Percentiles rank a stretch among this genome's conserved stretches.
These are phyloP conservation scores for Caenorhabditis tropicalis DNA, from an alignment of 1,140 invertebrate species.

Conservation along the genomic window DNA sequence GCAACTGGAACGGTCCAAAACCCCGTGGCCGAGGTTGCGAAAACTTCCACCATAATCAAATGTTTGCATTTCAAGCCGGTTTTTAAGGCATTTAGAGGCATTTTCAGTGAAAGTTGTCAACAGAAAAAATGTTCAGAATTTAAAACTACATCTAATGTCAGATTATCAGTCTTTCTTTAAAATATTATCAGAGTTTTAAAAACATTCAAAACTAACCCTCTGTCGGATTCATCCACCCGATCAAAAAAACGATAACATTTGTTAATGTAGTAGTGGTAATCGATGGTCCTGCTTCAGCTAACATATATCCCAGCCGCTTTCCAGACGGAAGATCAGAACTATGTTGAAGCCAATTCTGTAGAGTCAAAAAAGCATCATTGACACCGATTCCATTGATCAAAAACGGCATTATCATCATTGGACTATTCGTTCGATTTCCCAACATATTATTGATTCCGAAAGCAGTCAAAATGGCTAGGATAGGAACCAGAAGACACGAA, in stretches of 20 bases:
- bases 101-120: too few relatives aligned
- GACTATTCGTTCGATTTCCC: conserved; percentile 62
- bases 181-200: too few relatives aligned
- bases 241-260: conserved; percentile 92
- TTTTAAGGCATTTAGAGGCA: too few relatives aligned
- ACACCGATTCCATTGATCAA: conserved; percentile 66
- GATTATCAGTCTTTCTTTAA: too few relatives aligned
- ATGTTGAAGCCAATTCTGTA: conserved; percentile 66
- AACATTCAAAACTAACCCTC: too few relatives aligned
- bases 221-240: conserved; percentile 91
- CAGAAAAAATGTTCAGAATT: too few relatives aligned
- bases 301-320: conserved; percentile 62
- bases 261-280: conserved; percentile 98
- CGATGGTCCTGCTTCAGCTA: conserved; percentile 87
- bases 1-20: too few relatives aligned
- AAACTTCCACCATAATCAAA: too few relatives aligned
- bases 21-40: too few relatives aligned
- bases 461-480: conserved; percentile 64
- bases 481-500: conserved; percentile 60
- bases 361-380: conserved; percentile 68
- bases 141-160: too few relatives aligned
- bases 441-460: conserved; percentile 64
- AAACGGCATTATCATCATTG: conserved; percentile 70
- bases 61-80: too few relatives aligned
- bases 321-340: conserved; percentile 39